phyloP scores from a whole-genome alignment of 2,113 vertebrate species.

The Pipra filicauda region DNA sequence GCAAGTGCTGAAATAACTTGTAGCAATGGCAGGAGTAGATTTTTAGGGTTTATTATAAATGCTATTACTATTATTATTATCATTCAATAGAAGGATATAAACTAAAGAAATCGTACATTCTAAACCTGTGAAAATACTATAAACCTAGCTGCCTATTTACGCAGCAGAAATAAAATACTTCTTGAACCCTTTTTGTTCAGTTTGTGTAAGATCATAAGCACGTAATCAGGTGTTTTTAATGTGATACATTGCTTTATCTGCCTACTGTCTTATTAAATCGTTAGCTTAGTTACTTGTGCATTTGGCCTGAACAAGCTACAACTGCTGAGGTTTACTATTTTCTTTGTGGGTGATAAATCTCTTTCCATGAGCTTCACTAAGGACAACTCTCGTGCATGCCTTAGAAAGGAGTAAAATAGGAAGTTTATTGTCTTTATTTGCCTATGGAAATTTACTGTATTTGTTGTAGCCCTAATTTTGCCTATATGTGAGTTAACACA shows the following conservation, averaged over 20 bases:
- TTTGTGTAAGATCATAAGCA: slow-evolving; percentile 44
- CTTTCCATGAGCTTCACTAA: not conserved
- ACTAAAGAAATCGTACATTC: not conserved
- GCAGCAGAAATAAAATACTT: slow-evolving; percentile 46
- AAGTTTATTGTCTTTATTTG: not conserved
- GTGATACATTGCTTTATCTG: slow-evolving; percentile 58
- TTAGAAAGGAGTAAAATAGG: not conserved
- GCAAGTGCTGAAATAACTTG: slow-evolving; percentile 9
- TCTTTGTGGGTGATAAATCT: slow-evolving; percentile 11
- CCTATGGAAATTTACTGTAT: not conserved
- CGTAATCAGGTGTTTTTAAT: slow-evolving; percentile 52
- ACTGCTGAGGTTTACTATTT: not conserved
- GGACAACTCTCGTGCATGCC: not conserved
- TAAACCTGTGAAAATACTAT: slow-evolving; percentile 20
- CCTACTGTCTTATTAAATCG: slow-evolving; percentile 26
- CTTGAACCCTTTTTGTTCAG: slow-evolving; percentile 38
- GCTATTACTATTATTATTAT: not conserved
- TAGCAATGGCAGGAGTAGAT: not conserved
- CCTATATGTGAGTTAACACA: not conserved
- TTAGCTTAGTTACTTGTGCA: slow-evolving; percentile 4
- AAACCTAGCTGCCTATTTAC: slow-evolving; percentile 19
- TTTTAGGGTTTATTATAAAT: not conserved
- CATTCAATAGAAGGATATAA: not conserved
- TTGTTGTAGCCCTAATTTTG: not conserved
- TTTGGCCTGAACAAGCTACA: slow-evolving; percentile 44